Evolutionary conservation across 1,140 invertebrate genomes (phyloP).

Genomic region (Aleiodes sp.): DNA sequence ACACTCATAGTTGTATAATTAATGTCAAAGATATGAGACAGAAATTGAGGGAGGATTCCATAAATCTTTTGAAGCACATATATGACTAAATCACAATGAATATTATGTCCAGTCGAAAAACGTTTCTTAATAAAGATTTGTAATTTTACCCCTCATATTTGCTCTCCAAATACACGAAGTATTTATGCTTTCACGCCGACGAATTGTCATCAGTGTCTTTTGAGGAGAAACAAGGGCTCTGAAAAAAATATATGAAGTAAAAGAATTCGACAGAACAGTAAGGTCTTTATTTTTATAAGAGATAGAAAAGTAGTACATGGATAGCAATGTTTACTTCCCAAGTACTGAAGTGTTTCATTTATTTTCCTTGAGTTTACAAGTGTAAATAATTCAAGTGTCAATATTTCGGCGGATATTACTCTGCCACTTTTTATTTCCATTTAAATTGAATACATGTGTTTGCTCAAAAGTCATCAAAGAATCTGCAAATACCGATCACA

Average conservation of each 20-base stretch:
- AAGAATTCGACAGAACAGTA: conserved; percentile 13
- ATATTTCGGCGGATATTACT: conserved; percentile 37
- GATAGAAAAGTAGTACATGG: not conserved
- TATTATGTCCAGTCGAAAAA: too few relatives aligned
- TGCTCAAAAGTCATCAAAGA: not conserved
- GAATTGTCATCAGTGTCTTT: too few relatives aligned
- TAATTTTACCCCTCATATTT: too few relatives aligned
- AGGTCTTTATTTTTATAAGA: conserved; percentile 19
- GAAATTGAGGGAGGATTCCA: too few relatives aligned
- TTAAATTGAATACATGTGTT: not conserved
- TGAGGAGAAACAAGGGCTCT: too few relatives aligned
- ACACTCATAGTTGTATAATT: too few relatives aligned
- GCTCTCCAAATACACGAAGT: too few relatives aligned
- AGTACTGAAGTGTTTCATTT: conserved; percentile 35
- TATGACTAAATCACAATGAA: too few relatives aligned
- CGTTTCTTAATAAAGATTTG: too few relatives aligned
- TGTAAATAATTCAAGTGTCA: conserved; percentile 32
- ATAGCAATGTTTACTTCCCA: conserved; percentile 35
- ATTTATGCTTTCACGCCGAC: too few relatives aligned
- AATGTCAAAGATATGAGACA: too few relatives aligned
- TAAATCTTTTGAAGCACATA: too few relatives aligned
- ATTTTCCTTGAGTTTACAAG: conserved; percentile 30
- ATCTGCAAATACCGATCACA: not conserved
- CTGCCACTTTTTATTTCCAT: not conserved
- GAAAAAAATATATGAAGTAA: conserved; percentile 11